Evolutionary conservation across 2,113 vertebrate genomes (phyloP).

Genomic region (Mustela lutreola): DNA sequence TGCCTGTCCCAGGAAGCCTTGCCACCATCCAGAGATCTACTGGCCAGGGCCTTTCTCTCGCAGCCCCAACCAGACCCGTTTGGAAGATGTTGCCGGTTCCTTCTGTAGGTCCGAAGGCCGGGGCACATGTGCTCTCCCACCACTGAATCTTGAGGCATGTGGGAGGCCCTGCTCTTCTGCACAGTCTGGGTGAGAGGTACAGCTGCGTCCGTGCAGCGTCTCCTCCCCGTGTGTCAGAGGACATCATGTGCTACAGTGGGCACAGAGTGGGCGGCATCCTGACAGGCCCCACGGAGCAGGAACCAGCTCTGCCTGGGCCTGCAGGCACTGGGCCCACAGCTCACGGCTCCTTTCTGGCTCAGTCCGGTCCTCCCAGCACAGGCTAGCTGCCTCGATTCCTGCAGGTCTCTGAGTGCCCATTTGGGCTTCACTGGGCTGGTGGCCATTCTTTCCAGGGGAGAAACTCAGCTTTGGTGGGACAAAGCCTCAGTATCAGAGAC

Average conservation of each 20-base stretch:
- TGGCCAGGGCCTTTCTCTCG: background rate
- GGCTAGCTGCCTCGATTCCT: background rate
- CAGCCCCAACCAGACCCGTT: background rate
- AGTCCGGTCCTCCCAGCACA: fast-evolving
- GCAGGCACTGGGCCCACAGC: background rate
- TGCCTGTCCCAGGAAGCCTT: background rate
- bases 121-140: background rate
- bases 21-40: background rate
- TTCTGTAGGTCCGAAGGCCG: background rate
- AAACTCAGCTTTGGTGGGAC: background rate
- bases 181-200: background rate
- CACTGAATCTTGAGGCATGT: background rate
- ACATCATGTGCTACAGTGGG: fast-evolving
- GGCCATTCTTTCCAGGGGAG: background rate
- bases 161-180: background rate
- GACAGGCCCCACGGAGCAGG: background rate
- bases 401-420: background rate
- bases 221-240: background rate
- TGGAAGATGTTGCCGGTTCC: background rate
- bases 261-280: fast-evolving
- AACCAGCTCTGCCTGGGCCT: background rate
- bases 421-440: background rate
- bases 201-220: fast-evolving
- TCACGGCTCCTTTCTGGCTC: background rate
- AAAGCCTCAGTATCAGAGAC: background rate